Evolutionary conservation across 2,888 invertebrate species (phyloP).

Genomic region (Oligia fasciuncula): DNA sequence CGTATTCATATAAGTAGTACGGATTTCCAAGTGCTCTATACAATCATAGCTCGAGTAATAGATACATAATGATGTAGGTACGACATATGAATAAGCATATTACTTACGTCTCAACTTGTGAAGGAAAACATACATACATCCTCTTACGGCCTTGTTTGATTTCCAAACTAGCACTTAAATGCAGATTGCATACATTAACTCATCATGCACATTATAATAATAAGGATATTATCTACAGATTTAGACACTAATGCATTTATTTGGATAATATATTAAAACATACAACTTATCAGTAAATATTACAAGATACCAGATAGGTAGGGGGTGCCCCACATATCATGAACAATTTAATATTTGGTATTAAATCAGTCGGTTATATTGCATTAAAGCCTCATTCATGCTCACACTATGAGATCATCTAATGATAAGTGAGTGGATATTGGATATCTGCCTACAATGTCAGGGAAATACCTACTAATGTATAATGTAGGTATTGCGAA

Average conservation of each 20-base stretch:
- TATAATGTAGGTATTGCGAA: not conserved
- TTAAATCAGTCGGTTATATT: constrained; percentile 23
- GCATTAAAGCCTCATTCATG: constrained; percentile 28
- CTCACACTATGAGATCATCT: constrained; percentile 57
- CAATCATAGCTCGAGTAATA: constrained; percentile 4
- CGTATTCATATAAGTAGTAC: not conserved
- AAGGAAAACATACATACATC: constrained; percentile 30
- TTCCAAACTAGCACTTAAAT: constrained; percentile 29
- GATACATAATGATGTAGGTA: not conserved
- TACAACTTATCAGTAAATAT: constrained; percentile 10
- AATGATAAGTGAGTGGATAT: constrained; percentile 45
- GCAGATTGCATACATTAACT: constrained; percentile 22
- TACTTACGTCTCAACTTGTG: constrained; percentile 6
- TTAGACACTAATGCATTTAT: constrained; percentile 26
- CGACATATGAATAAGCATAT: constrained; percentile 13
- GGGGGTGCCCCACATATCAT: too few relatives aligned
- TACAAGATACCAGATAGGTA: not conserved
- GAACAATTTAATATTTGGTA: constrained; percentile 19
- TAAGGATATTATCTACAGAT: constrained; percentile 8
- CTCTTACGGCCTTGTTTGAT: constrained; percentile 28
- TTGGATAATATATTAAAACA: constrained; percentile 1
- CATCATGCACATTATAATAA: constrained; percentile 11
- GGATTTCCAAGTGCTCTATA: constrained; percentile 7
- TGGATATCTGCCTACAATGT: constrained; percentile 30
- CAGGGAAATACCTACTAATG: constrained; percentile 33